Evolutionary conservation across 2,113 vertebrate genomes (phyloP).

Genomic region (Ochotona princeps): DNA sequence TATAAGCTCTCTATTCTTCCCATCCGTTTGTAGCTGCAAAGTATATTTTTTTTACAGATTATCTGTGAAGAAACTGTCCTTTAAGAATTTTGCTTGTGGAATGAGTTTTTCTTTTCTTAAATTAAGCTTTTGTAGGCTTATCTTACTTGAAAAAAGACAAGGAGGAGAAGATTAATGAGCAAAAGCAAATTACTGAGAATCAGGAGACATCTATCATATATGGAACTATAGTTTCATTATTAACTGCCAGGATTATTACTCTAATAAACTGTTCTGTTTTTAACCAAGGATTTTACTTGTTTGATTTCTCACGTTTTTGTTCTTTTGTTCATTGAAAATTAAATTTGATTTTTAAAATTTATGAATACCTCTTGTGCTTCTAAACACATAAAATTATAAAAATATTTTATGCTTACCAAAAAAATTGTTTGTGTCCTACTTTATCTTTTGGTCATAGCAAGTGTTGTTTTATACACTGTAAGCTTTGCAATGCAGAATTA

Average conservation of each 20-base stretch:
- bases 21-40: neutral
- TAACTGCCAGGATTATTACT: constrained; percentile 47
- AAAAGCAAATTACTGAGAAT: constrained; percentile 64
- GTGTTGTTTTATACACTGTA: constrained; percentile 30
- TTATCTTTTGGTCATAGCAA: constrained; percentile 51
- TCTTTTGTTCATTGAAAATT: constrained; percentile 55
- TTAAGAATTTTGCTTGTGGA: constrained; percentile 62
- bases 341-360: constrained; percentile 37
- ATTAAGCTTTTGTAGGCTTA: constrained; percentile 62
- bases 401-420: constrained; percentile 22
- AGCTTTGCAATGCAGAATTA: constrained; percentile 57
- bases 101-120: constrained; percentile 49
- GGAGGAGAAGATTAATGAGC: constrained; percentile 71
- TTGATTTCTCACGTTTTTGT: constrained; percentile 19
- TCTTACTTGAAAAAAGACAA: constrained; percentile 57
- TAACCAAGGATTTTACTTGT: constrained; percentile 29
- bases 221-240: constrained; percentile 55
- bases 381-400: constrained; percentile 25
- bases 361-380: constrained; percentile 52
- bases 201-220: constrained; percentile 54
- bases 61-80: constrained; percentile 8
- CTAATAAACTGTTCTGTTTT: constrained; percentile 23
- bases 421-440: constrained; percentile 34
- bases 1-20: too few species aligned
- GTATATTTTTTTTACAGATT: constrained; percentile 47